Percentiles rank a stretch among this genome's conserved stretches.
Evolutionary conservation across 2,113 vertebrate genomes (phyloP).

Genomic region (Litocranius walleri): DNA sequence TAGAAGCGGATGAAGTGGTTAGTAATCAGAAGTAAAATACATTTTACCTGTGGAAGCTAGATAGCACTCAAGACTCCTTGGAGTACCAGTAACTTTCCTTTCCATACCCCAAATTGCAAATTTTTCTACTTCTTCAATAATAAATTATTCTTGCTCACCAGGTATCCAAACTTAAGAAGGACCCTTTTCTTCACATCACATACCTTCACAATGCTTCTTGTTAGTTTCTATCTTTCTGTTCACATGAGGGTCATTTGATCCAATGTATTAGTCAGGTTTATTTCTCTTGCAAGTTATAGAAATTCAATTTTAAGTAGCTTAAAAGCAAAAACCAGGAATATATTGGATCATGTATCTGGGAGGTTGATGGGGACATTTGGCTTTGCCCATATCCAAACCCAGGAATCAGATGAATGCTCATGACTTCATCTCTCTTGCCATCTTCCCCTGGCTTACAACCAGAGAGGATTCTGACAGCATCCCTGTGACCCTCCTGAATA

Average conservation of each 20-base stretch:
- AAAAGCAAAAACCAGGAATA: constrained; percentile 5
- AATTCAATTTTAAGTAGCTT: neutral
- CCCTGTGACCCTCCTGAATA: neutral
- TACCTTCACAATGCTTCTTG: neutral
- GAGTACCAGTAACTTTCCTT: neutral
- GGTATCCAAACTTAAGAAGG: neutral
- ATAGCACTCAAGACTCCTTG: neutral
- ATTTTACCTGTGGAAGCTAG: neutral
- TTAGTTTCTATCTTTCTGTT: neutral
- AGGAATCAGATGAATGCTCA: neutral
- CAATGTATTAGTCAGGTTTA: neutral
- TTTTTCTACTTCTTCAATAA: neutral
- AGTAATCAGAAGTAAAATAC: neutral
- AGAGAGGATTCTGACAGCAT: neutral
- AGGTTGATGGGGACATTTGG: neutral
- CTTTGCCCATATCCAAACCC: neutral
- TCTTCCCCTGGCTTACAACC: neutral
- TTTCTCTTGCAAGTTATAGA: neutral
- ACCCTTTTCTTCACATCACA: neutral
- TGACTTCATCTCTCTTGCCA: neutral
- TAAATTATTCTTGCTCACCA: neutral
- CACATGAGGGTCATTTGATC: neutral
- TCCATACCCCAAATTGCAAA: neutral
- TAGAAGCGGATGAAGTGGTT: neutral
- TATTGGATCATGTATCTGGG: neutral